These are phyloP conservation scores for Porites evermanni DNA, from an alignment of 92 coral and sea anemone genomes.

Conservation along the genomic window DNA sequence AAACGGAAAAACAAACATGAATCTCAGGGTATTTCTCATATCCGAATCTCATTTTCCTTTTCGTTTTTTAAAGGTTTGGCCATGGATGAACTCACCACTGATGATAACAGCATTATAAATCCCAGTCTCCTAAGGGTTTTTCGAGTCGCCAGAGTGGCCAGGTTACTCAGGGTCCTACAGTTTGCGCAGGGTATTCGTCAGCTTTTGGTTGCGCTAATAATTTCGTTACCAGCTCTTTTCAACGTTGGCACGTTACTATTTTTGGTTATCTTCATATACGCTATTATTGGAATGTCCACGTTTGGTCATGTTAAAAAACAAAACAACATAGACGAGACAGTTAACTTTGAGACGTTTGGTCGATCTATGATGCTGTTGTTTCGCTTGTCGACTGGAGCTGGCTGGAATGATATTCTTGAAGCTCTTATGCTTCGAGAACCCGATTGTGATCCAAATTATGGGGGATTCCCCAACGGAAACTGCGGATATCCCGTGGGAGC, in stretches of 20 bases:
- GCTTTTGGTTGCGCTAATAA: slow-evolving; percentile 85
- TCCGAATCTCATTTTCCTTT: background rate
- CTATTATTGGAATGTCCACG: slow-evolving; percentile 95
- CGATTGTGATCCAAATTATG: slow-evolving; percentile 81
- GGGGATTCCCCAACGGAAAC: slow-evolving; percentile 81
- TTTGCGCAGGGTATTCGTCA: slow-evolving; percentile 98
- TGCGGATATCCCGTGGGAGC: slow-evolving; percentile 84
- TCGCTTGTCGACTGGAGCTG: slow-evolving; percentile 94
- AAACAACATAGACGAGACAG: slow-evolving; percentile 87
- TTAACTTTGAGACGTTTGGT: slow-evolving; percentile 92
- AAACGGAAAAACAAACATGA: background rate
- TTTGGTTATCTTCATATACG: slow-evolving; percentile 92
- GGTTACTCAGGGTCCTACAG: slow-evolving; percentile 89
- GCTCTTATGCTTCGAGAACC: slow-evolving; percentile 94
- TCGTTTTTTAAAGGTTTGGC: slow-evolving; percentile 67
- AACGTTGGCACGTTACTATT: slow-evolving; percentile 94
- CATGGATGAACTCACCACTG: slow-evolving; percentile 78
- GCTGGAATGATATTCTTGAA: slow-evolving; percentile 96
- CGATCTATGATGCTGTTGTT: slow-evolving; percentile 91
- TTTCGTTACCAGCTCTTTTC: slow-evolving; percentile 92
- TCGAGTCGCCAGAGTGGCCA: slow-evolving; percentile 91
- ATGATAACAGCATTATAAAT: slow-evolving; percentile 68
- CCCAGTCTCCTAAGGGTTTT: slow-evolving; percentile 91
- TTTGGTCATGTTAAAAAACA: slow-evolving; percentile 88
- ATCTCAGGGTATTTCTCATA: background rate